Base-by-base conservation (phyloP, 2,113 vertebrate species). In the Hipposideros armiger region DNA sequence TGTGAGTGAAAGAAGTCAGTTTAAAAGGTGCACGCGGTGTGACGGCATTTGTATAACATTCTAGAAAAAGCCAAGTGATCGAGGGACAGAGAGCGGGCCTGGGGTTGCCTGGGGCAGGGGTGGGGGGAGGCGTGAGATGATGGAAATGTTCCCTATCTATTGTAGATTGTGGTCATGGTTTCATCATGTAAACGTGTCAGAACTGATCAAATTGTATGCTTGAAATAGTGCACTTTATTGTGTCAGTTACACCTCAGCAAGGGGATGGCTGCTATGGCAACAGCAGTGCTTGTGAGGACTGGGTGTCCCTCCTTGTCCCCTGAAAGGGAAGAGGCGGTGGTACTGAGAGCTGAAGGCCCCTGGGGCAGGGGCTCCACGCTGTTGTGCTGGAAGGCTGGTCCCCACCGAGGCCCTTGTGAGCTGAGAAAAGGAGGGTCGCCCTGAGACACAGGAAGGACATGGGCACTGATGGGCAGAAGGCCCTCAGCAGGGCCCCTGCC, bases 11-110 rank as follows among this genome's bases (percentile, higher is more conserved):
- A 32, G n/a, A 16, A 42, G 28, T 15, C 22, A 13, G n/a, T 50
- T 9, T 0, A 36, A 7, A 58, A n/a, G 0, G 9, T 2, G 2
- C 8, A 7, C 1, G 0, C 8, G 0, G 1, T 0, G 4, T 2
- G 15, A 14, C 0, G 47, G 32, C 10, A 0, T 47, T 14, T 26
- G 40, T 9, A 1, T 26, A 10, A 15, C 28, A 11, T n/a, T 13
- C 62, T 45, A 26, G n/a, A 11, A 52, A n/a, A 52, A 19, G 42
- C 17, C 24, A 8, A 7, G 2, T 11, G 30, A 10, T 17, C 30
- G 15, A 14, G 66, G 1, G 45, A 19, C 66, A 19, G 4, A 24
- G 36, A 36, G 67, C 42, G 4, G 15, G 28, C 5, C 32, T 7
- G 74, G 22, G 54, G 64, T 14, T 52, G 66, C 42, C 14, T 0